These are phyloP conservation scores for Meghimatium bilineatum DNA, from an alignment of 2,888 invertebrate genomes.

Conservation along the genomic window DNA sequence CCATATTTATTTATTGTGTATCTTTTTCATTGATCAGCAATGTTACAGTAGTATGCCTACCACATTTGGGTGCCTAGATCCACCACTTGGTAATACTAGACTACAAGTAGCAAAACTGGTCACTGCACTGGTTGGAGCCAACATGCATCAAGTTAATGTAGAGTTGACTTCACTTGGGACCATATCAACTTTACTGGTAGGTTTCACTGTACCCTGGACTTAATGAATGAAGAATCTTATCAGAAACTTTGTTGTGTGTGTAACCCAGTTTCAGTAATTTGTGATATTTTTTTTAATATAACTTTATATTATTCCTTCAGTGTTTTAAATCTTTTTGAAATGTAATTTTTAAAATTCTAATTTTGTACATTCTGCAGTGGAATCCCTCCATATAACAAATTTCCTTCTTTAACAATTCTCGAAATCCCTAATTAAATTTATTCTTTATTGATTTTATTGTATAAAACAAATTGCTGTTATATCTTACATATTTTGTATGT, in stretches of 20 bases:
- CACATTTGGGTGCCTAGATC: slow-evolving; percentile 84
- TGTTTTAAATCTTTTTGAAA: too few relatives aligned
- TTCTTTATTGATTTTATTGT: too few relatives aligned
- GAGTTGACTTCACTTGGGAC: slow-evolving; percentile 82
- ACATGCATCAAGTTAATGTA: slow-evolving; percentile 84
- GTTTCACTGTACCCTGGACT: slow-evolving; percentile 54
- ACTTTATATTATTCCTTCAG: too few relatives aligned
- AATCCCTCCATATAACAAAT: too few relatives aligned
- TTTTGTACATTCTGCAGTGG: too few relatives aligned
- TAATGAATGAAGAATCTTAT: neutral
- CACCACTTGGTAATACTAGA: slow-evolving; percentile 88
- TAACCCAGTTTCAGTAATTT: neutral
- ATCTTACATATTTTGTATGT: too few relatives aligned
- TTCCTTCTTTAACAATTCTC: too few relatives aligned
- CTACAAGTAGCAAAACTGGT: slow-evolving; percentile 88
- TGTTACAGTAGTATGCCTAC: slow-evolving; percentile 81
- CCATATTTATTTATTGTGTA: neutral
- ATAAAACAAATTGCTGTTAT: too few relatives aligned
- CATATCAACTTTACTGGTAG: slow-evolving; percentile 80
- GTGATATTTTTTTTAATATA: too few relatives aligned
- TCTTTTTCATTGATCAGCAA: slow-evolving; percentile 68
- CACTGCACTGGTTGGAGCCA: slow-evolving; percentile 84
- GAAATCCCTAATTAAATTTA: too few relatives aligned
- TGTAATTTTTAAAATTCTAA: too few relatives aligned
- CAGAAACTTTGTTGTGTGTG: neutral